phyloP scores from a whole-genome alignment of 2,797 vertebrate genomes.

The Diglossa cyanea region DNA sequence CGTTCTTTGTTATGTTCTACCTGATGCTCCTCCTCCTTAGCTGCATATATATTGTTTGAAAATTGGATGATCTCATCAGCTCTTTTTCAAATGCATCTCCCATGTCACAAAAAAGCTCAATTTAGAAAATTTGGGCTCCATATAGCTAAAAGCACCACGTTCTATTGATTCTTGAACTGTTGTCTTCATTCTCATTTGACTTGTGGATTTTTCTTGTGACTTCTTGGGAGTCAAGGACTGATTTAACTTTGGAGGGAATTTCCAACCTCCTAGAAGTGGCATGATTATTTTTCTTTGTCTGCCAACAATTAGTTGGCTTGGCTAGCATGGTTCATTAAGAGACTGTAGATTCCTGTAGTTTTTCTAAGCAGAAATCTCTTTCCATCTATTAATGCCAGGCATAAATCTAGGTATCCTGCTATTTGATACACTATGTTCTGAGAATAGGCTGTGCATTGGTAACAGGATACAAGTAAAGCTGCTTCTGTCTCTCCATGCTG shows the following conservation, averaged over 20 bases:
- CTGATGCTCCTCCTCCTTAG: not conserved
- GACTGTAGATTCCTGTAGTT: not conserved
- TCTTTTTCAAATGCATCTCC: not conserved
- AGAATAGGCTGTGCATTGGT: not conserved
- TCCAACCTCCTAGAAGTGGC: not conserved
- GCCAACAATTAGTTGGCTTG: not conserved
- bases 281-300: not conserved
- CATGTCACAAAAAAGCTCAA: not conserved
- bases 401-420: too few relatives aligned
- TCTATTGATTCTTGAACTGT: not conserved
- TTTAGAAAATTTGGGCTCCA: too few relatives aligned
- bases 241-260: not conserved
- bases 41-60: not conserved
- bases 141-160: not conserved
- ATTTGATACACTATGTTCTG: not conserved
- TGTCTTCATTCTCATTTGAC: not conserved
- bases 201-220: not conserved
- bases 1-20: not conserved
- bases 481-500: not conserved
- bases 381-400: not conserved
- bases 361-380: not conserved
- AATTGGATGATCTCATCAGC: not conserved
- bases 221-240: not conserved
- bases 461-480: not conserved
- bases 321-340: not conserved